Evolutionary conservation across 2,888 invertebrate genomes (phyloP), one percentile per base, ranked within the genome.

Genomic region (Strigamia transsilvanica): DNA sequence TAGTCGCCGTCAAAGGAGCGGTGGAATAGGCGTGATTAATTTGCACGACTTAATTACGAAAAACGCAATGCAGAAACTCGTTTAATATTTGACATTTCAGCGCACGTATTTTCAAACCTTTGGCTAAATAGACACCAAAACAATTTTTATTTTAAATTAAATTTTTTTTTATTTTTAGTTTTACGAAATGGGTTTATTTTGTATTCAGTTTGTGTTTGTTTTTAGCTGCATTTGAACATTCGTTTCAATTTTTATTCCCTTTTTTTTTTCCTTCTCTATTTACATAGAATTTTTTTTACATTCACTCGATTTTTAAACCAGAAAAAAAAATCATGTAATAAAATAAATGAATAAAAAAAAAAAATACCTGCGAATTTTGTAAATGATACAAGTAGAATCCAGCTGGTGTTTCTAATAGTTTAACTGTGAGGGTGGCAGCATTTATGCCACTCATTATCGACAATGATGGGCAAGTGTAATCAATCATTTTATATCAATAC

Each of bases 401-500:
- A 56, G 56, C 56, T 56, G 56, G 6, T 18, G 56, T 56, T 56
- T 56, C 27, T 27, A 27, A 27, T 27, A n/a, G n/a, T 56, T 56
- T 56, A 56, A 56, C 4, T 56, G 56, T 18, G 56, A 56, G 56
- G 56, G 56, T 18, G 56, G 56, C 15, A 56, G n/a, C 56, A 18
- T 56, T 56, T 56, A 56, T 56, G 56, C 2, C 6, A 56, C 56
- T 56, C 56, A 56, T 56, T 56, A 56, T 56, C 56, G 56, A 18
- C 56, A 56, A 56, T 56, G 56, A 56, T 15, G 15, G 56, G 56
- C 56, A 56, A 56, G 56, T 56, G 18, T 56, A 56, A 56, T 56
- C 56, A 56, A 56, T 56, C 56, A 56, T 18, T 56, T 56, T 56
- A 56, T 56, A 56, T 56, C 56, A 56, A 56, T 56, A 56, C 56